Base-by-base conservation (phyloP, 2,797 vertebrate species). In the Pantherophis alleghaniensis region DNA sequence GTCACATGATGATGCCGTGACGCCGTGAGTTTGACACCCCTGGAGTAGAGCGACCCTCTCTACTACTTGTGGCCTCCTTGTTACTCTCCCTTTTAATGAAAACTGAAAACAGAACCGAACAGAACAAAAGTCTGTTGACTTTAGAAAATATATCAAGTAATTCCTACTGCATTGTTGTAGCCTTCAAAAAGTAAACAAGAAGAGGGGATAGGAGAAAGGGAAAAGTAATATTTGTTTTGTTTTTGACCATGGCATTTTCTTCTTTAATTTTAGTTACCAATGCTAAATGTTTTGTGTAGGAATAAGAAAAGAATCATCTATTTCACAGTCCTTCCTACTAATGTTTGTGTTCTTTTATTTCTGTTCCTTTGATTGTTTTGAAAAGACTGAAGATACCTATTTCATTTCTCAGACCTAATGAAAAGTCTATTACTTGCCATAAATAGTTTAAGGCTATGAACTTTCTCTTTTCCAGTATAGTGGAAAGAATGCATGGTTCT, bases 401-500 rank as follows among this genome's bases (percentile, higher is more conserved):
- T 97, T 97, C 74, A 93, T 97, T 96, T 97, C 90, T 93, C 91
- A 74, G 42, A 94, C 88, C 93, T 95, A 97, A 97, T 96, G 93
- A 97, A 94, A 95, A 96, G 92, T 63, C 92, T 57, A 95, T 93
- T 86, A 92, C 96, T 96, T 96, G 94, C 91, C 94, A 90, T 94
- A 83, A 94, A 92, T 95, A 95, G 4, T 95, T 96, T 95, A 95
- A 95, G 92, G 89, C 86, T 94, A 95, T 90, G 91, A 91, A 92
- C 32, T 94, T 94, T 95, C 94, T 90, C 74, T 93, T 93, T 93
- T 95, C 89, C 22, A 86, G 87, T 91, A 59, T 94, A 95, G 94
- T 97, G 96, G 96, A 94, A 96, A 96, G 96, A 96, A 97, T 93
- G 91, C 79, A 95, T 96, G 92, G 89, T 93, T 94, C 95, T 96